phyloP scores from a whole-genome alignment of 2,797 vertebrate species.

The Ambastaia sidthimunki region DNA sequence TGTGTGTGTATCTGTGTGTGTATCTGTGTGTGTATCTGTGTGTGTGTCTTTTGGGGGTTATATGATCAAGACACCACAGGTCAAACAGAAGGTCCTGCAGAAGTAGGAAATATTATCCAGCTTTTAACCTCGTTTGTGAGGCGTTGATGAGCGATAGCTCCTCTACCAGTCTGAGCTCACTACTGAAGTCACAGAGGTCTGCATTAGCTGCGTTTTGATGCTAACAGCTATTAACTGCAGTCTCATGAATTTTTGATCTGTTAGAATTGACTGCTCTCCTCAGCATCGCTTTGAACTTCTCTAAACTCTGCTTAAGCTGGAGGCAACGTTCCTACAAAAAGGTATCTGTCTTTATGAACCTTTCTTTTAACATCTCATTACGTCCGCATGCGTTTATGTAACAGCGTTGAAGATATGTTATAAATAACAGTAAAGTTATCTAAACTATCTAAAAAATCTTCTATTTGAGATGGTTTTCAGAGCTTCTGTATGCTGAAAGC shows the following conservation, averaged over 20 bases:
- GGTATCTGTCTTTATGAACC: background rate
- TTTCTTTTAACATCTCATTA: background rate
- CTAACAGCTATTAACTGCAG: constrained; percentile 27
- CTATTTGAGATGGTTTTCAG: background rate
- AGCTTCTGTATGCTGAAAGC: no score
- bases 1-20: no score
- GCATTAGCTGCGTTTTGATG: background rate
- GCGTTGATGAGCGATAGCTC: constrained; percentile 38
- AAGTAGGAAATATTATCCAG: constrained; percentile 73
- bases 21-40: no score
- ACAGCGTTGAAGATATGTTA: background rate
- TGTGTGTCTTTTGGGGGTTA: constrained; percentile 41
- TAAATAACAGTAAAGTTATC: background rate
- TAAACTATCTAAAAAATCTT: background rate
- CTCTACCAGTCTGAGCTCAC: constrained; percentile 6
- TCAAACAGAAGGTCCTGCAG: constrained; percentile 77
- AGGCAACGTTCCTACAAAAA: constrained; percentile 1
- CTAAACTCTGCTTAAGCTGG: background rate
- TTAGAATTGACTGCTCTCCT: constrained; percentile 20
- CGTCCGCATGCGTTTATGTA: background rate
- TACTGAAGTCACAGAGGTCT: constrained; percentile 23
- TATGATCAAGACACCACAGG: constrained; percentile 59
- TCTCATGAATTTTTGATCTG: constrained; percentile 39
- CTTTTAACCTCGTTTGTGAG: constrained; percentile 31
- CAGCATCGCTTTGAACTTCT: constrained; percentile 3